phyloP scores from a whole-genome alignment of 2,888 invertebrate genomes.

The Protophormia terraenovae region DNA sequence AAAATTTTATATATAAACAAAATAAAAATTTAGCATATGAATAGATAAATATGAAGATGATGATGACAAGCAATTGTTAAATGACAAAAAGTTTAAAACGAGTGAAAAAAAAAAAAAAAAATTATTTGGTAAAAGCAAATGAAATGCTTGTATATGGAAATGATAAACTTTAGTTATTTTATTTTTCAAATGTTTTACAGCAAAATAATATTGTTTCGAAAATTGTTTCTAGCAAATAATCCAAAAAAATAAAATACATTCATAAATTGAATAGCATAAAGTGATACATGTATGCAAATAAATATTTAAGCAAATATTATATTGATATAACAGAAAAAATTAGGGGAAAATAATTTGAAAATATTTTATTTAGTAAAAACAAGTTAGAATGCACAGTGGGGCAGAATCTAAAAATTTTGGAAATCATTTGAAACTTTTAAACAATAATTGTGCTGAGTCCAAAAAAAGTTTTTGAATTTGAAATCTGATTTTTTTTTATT shows the following conservation, averaged over 20 bases:
- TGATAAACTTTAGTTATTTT: background rate
- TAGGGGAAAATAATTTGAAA: too few relatives aligned
- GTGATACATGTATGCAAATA: background rate
- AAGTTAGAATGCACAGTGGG: too few relatives aligned
- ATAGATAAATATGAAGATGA: constrained; percentile 32
- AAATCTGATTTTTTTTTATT: too few relatives aligned
- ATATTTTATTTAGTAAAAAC: too few relatives aligned
- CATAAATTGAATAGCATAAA: background rate
- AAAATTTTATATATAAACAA: background rate
- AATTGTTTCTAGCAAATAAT: background rate
- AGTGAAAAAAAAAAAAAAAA: constrained; percentile 24
- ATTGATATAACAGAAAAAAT: too few relatives aligned
- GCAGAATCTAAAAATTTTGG: too few relatives aligned
- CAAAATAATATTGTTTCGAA: constrained; percentile 1
- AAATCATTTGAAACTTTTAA: too few relatives aligned
- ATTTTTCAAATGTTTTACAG: constrained; percentile 6
- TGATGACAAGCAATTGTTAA: constrained; percentile 44
- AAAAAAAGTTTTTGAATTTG: too few relatives aligned
- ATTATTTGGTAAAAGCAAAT: background rate
- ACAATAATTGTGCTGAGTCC: too few relatives aligned
- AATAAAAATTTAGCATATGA: constrained; percentile 23
- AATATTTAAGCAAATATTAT: background rate
- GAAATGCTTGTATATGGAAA: background rate
- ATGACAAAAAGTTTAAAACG: constrained; percentile 32
- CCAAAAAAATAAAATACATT: background rate